These are phyloP conservation scores for Parnassius glacialis DNA, from an alignment of 2,888 invertebrate genomes.

Conservation along the genomic window DNA sequence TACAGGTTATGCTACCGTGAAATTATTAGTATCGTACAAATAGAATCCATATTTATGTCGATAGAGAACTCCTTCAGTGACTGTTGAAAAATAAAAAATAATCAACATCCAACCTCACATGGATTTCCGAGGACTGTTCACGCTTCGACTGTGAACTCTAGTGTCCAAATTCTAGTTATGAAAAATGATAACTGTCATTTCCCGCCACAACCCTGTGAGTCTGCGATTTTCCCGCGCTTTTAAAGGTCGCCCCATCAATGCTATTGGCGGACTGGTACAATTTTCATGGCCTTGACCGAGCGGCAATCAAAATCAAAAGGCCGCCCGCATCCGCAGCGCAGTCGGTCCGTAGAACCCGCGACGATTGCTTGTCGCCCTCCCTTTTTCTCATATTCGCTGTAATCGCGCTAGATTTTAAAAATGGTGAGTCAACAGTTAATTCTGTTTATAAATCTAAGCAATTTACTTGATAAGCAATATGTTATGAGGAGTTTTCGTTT, in stretches of 20 bases:
- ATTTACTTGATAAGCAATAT: neutral
- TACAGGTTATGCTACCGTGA: too few relatives aligned
- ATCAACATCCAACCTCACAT: too few relatives aligned
- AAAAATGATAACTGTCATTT: conserved; percentile 24
- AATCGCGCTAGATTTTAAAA: conserved; percentile 49
- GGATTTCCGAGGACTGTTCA: too few relatives aligned
- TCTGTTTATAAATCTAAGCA: conserved; percentile 4
- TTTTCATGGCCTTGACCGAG: conserved; percentile 72
- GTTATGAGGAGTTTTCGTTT: conserved; percentile 4
- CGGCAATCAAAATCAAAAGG: conserved; percentile 32
- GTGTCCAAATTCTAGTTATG: too few relatives aligned
- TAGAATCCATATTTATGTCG: too few relatives aligned
- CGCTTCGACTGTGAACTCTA: too few relatives aligned
- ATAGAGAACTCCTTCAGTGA: too few relatives aligned
- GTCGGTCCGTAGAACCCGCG: conserved; percentile 61
- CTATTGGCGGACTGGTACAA: conserved; percentile 64
- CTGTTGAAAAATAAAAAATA: too few relatives aligned
- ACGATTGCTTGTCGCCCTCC: conserved; percentile 35
- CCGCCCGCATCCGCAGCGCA: conserved; percentile 44
- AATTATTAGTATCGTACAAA: too few relatives aligned
- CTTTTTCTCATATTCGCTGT: conserved; percentile 29
- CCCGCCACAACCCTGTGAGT: conserved; percentile 35
- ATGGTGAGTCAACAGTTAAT: conserved; percentile 57
- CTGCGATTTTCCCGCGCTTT: conserved; percentile 62
- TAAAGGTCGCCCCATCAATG: conserved; percentile 46